phyloP scores from a whole-genome alignment of 2,797 vertebrate genomes.

The Sus cebifrons region DNA sequence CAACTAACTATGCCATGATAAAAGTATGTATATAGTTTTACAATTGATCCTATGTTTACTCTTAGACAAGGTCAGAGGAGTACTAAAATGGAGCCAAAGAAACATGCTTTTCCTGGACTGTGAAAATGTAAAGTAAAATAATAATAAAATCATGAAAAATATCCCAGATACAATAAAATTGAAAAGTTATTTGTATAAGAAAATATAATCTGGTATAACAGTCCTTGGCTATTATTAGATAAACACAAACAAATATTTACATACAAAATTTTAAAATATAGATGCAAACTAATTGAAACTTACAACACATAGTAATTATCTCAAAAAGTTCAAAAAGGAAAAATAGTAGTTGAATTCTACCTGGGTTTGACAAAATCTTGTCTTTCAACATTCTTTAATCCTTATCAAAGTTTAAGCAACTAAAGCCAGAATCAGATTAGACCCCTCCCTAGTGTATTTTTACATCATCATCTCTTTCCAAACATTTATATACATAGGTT shows the following conservation, averaged over 20 bases:
- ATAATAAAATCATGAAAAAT: neutral
- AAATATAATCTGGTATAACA: neutral
- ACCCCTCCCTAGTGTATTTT: neutral
- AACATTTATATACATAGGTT: neutral
- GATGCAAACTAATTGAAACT: neutral
- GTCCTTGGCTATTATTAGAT: neutral
- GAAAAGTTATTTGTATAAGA: neutral
- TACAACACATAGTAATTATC: neutral
- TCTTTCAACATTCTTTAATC: neutral
- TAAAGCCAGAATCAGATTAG: neutral
- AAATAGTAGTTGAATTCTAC: neutral
- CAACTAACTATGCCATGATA: neutral
- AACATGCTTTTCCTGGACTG: no score
- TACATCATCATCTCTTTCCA: neutral
- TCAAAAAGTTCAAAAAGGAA: neutral
- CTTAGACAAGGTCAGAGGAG: neutral
- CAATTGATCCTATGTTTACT: no score
- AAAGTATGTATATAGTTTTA: neutral
- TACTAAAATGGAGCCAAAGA: neutral
- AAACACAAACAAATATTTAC: neutral
- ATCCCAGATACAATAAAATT: neutral
- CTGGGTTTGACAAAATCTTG: neutral
- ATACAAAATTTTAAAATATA: neutral
- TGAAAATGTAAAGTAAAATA: neutral
- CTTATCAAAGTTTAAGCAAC: neutral